Conservation (phyloP, 2,113 vertebrate species). For the Ceuthmochares aereus region DNA sequence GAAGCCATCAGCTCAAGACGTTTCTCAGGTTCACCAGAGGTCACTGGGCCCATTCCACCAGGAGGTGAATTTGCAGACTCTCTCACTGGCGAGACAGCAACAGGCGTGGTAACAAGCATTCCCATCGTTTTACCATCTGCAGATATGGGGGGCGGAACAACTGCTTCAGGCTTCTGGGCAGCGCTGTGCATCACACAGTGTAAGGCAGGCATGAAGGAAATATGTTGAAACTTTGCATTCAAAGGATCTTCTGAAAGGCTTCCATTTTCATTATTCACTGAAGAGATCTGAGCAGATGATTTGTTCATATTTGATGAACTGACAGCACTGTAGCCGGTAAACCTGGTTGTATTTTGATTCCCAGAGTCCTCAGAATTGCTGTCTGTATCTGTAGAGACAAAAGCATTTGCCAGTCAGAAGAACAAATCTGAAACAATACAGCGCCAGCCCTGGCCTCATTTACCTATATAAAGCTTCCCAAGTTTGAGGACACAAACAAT, state of each 20-base stretch:
- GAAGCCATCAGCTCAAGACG: slow-evolving; percentile 77
- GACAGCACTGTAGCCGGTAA: slow-evolving; percentile 73
- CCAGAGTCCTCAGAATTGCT: slow-evolving; percentile 91
- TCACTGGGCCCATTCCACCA: slow-evolving; percentile 58
- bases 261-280: slow-evolving; percentile 70
- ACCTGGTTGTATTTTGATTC: slow-evolving; percentile 75
- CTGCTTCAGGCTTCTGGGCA: slow-evolving; percentile 76
- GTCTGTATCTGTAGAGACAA: slow-evolving; percentile 83
- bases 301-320: slow-evolving; percentile 69
- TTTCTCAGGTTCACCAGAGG: slow-evolving; percentile 81
- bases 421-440: not conserved
- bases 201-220: slow-evolving; percentile 83
- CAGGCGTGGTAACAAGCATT: slow-evolving; percentile 79
- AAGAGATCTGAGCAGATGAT: slow-evolving; percentile 73
- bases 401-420: not conserved
- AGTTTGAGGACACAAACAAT: not conserved
- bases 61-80: slow-evolving; percentile 70
- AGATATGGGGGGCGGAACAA: slow-evolving; percentile 75
- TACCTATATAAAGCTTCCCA: not conserved
- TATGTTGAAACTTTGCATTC: slow-evolving; percentile 76
- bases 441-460: not conserved
- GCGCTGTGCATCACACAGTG: slow-evolving; percentile 86
- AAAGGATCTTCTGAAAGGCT: slow-evolving; percentile 73
- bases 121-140: slow-evolving; percentile 81
- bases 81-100: slow-evolving; percentile 72